Conservation (phyloP, 2,797 vertebrate species). For the Pantherophis alleghaniensis region DNA sequence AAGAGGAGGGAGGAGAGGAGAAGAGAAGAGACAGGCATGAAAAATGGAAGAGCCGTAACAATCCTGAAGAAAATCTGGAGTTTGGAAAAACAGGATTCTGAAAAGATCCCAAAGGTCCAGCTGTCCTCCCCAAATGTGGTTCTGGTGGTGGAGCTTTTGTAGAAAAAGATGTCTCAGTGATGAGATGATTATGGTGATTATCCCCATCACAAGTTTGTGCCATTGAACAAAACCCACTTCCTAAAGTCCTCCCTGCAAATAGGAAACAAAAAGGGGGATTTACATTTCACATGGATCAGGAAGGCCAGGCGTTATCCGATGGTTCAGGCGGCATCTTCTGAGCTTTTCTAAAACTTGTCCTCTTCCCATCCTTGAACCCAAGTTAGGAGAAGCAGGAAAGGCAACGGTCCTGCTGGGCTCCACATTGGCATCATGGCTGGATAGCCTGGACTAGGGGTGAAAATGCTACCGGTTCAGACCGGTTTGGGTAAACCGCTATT, state of each 20-base stretch:
- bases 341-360: background rate
- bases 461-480: too few relatives aligned
- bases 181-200: background rate
- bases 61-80: background rate
- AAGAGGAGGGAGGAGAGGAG: too few relatives aligned
- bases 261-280: background rate
- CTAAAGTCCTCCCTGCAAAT: background rate
- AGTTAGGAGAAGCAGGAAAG: background rate
- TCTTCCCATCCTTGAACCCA: background rate
- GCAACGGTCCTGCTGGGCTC: background rate
- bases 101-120: background rate
- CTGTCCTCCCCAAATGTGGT: background rate
- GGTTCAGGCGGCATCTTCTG: too few relatives aligned
- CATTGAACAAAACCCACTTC: background rate
- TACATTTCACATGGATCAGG: too few relatives aligned
- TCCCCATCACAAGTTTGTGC: background rate
- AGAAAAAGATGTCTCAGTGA: background rate
- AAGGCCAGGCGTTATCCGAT: too few relatives aligned
- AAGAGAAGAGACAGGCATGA: too few relatives aligned
- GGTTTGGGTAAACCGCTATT: too few relatives aligned
- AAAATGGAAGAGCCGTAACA: background rate
- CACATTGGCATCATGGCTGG: background rate
- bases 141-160: background rate
- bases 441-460: background rate
- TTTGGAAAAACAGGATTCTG: background rate